Evolutionary conservation across 2,888 invertebrate species (phyloP).

Genomic region (Drosophila maculinotata): DNA sequence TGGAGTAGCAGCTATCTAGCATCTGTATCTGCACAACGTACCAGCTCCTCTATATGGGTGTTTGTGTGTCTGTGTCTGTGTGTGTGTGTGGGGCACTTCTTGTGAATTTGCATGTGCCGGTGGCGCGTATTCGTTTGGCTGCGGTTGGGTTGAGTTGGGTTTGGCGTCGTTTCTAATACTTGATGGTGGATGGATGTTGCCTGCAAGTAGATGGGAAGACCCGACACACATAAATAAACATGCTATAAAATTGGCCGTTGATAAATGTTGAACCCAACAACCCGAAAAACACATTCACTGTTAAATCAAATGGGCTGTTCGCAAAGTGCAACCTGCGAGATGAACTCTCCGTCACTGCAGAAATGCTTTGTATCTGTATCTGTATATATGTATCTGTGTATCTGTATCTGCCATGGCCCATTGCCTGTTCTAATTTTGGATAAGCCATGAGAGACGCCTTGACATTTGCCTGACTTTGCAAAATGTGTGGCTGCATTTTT

Average conservation of each 20-base stretch:
- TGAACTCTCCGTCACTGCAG: slow-evolving; percentile 33
- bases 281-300: slow-evolving; percentile 30
- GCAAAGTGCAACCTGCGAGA: slow-evolving; percentile 25
- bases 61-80: slow-evolving; percentile 12
- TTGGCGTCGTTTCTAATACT: slow-evolving; percentile 66
- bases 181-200: slow-evolving; percentile 38
- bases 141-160: slow-evolving; percentile 26
- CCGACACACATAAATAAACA: slow-evolving; percentile 49
- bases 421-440: slow-evolving; percentile 52
- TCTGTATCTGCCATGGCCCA: slow-evolving; percentile 19
- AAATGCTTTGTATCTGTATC: slow-evolving; percentile 15
- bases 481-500: slow-evolving; percentile 40
- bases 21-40: slow-evolving; percentile 62
- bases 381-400: slow-evolving; percentile 11
- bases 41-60: slow-evolving; percentile 32
- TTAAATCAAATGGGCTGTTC: slow-evolving; percentile 33
- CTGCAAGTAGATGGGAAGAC: slow-evolving; percentile 55
- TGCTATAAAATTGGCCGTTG: slow-evolving; percentile 50
- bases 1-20: slow-evolving; percentile 57
- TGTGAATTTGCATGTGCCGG: slow-evolving; percentile 66
- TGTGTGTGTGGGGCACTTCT: slow-evolving; percentile 46
- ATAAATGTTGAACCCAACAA: slow-evolving; percentile 53
- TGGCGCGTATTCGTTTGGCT: slow-evolving; percentile 37
- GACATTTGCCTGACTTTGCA: slow-evolving; percentile 49
- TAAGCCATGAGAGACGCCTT: slow-evolving; percentile 35